These are phyloP conservation scores for Protobothrops mucrosquamatus DNA, from an alignment of 2,113 vertebrate species.

Conservation along the genomic window DNA sequence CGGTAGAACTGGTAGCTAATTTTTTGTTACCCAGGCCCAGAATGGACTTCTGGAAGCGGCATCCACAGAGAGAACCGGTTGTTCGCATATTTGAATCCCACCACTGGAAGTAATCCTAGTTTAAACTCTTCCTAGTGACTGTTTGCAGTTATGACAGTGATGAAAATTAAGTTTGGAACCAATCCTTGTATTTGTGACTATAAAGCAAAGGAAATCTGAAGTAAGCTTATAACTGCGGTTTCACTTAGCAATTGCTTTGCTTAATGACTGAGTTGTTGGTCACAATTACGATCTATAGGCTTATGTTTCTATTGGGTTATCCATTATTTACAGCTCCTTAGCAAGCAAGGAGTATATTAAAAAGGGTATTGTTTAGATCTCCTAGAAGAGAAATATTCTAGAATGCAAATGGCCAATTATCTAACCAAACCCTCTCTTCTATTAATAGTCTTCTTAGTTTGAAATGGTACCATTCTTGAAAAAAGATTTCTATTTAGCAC, in stretches of 20 bases:
- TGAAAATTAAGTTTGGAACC: background rate
- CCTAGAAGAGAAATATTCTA: background rate
- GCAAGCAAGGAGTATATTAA: background rate
- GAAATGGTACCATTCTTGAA: background rate
- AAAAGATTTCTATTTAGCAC: background rate
- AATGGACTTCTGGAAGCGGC: no score
- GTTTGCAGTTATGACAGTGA: background rate
- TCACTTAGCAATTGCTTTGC: background rate
- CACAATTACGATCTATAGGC: background rate
- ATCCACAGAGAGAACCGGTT: no score
- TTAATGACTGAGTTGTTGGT: background rate
- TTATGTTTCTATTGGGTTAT: background rate
- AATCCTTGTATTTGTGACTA: background rate
- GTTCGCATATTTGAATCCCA: no score
- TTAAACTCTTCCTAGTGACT: background rate
- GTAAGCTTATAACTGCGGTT: background rate
- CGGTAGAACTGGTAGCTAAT: no score
- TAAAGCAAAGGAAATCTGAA: background rate
- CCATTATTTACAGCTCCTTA: background rate
- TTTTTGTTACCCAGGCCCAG: no score
- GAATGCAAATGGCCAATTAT: background rate
- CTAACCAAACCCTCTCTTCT: background rate
- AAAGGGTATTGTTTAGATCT: background rate
- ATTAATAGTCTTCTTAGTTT: background rate
- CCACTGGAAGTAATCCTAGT: background rate